Percentiles rank a stretch among this genome's conserved stretches.
Evolutionary conservation across 2,888 invertebrate species (phyloP).

Genomic region (Drosophila pegasa): DNA sequence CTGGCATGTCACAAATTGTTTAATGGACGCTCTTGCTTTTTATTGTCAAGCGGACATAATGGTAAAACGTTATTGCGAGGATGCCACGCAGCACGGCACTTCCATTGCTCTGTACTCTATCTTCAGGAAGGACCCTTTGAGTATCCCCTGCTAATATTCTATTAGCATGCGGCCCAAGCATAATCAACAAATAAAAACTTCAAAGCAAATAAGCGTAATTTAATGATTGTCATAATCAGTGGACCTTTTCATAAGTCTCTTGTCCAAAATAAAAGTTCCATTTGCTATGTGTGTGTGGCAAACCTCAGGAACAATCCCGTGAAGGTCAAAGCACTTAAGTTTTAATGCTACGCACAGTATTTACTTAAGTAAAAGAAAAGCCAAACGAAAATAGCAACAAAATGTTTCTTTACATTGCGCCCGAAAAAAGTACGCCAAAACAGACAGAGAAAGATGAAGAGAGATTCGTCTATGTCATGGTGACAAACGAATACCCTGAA

Average conservation of each 20-base stretch:
- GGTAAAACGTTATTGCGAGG: background rate
- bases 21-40: conserved; percentile 31
- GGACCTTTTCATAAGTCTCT: conserved; percentile 12
- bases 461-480: background rate
- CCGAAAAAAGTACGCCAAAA: conserved; percentile 15
- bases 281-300: background rate
- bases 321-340: conserved; percentile 61
- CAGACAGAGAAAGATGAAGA: background rate
- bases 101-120: background rate
- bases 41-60: conserved; percentile 18
- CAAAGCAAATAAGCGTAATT: conserved; percentile 17
- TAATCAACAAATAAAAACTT: conserved; percentile 1
- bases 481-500: background rate
- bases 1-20: conserved; percentile 29
- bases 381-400: conserved; percentile 47
- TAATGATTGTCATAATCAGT: conserved; percentile 32
- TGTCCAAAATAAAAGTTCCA: background rate
- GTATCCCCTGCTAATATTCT: background rate
- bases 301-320: conserved; percentile 25
- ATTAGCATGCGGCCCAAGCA: background rate
- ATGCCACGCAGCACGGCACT: background rate
- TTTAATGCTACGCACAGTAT: conserved; percentile 57
- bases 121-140: conserved; percentile 2
- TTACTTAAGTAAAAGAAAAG: conserved; percentile 57
- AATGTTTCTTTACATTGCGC: conserved; percentile 54